Evolutionary conservation across 2,797 vertebrate genomes (phyloP).

Genomic region (Varecia variegata): DNA sequence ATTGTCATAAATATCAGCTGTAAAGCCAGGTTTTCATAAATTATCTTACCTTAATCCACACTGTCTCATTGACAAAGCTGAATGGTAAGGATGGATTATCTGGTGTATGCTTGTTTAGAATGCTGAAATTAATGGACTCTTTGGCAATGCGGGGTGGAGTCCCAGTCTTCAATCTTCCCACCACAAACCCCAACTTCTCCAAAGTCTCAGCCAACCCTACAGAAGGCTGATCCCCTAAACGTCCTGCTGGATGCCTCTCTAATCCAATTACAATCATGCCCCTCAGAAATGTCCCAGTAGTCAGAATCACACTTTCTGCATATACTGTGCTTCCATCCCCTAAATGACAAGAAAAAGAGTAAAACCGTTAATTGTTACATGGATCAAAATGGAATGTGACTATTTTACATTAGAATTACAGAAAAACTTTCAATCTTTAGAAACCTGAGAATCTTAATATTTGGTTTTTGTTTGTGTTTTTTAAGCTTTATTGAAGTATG

Average conservation of each 20-base stretch:
- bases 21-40: neutral
- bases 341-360: conserved; percentile 70
- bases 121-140: conserved; percentile 89
- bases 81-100: conserved; percentile 91
- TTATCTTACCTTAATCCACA: conserved; percentile 86
- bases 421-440: conserved; percentile 3
- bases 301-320: conserved; percentile 90
- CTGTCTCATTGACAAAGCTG: conserved; percentile 91
- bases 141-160: conserved; percentile 94
- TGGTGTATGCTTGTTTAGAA: conserved; percentile 83
- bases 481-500: neutral
- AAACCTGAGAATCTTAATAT: neutral
- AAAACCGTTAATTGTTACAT: neutral
- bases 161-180: conserved; percentile 94
- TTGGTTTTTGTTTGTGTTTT: neutral
- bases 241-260: conserved; percentile 89
- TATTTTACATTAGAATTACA: conserved; percentile 18
- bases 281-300: conserved; percentile 95
- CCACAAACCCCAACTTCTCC: conserved; percentile 89
- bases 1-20: neutral
- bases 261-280: conserved; percentile 91
- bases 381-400: neutral
- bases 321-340: conserved; percentile 85
- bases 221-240: conserved; percentile 93
- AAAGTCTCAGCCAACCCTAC: conserved; percentile 90